Base-by-base conservation (phyloP, 2,888 invertebrate genomes). In the Merodon equestris region DNA sequence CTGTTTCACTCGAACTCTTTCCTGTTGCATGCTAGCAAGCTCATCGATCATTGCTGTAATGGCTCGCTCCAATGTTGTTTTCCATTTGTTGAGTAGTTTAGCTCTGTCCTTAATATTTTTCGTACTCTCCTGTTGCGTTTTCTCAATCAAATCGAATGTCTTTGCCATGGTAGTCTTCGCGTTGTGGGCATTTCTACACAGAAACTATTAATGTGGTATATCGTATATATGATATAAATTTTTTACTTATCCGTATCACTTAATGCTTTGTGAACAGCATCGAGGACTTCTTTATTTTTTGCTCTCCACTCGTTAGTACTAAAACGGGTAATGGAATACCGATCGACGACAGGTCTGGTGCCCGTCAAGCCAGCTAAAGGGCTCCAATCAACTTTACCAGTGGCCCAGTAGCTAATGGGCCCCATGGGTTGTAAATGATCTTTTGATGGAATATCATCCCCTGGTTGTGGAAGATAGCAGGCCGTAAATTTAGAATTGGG, bases 341-440 rank as follows among this genome's bases (percentile, higher is more conserved):
- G 93, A 88, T 94, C 94, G 9, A 94, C 94, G 0, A 91, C 90
- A 0, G 95, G 95, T 79, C 94, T 90, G 0, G 94, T 92, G 1
- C 95, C 94, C 0, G 94, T 94, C 84, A 94, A 89, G 0, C 90
- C 92, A 0, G 91, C 92, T 66, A 93, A 88, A 0, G 94, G 93
- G 38, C 93, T 92, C 93, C 93, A 94, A 86, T 94, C 93, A 0
- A 93, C 91, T 82, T 92, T 91, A 1, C 94, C 94, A 1, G 94
- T 93, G 1, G 92, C 92, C 90, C 93, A 94, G 9, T 94, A 94
- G 0, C 90, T 90, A 51, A 91, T 87, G 0, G 91, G 90, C 0
- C 89, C 90, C 91, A 91, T 91, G 4, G 89, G 86, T 14, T 86
- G 85, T 15, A 87, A 84, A 0, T 86, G 83, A 40, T 86, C 86